These are phyloP conservation scores for Axis porcinus DNA, from an alignment of 2,113 vertebrate genomes.

Conservation along the genomic window DNA sequence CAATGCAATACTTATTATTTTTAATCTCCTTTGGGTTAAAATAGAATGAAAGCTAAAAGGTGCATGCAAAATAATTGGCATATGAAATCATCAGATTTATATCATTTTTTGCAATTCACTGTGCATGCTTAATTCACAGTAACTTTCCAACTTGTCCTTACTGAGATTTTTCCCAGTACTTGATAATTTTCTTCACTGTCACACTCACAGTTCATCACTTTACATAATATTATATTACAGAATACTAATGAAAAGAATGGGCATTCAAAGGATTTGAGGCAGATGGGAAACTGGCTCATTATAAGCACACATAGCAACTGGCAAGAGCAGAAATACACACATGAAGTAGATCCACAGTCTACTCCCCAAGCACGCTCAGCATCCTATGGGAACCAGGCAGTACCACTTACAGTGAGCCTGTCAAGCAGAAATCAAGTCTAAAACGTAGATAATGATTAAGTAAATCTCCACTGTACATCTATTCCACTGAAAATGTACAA, in stretches of 20 bases:
- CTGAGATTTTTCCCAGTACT: conserved; percentile 5
- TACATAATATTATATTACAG: not conserved
- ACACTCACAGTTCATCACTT: not conserved
- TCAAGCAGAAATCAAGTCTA: not conserved
- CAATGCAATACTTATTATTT: not conserved
- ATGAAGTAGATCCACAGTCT: not conserved
- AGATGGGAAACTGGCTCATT: not conserved
- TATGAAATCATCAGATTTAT: not conserved
- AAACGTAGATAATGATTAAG: not conserved
- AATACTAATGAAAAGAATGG: conserved; percentile 4
- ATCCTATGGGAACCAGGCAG: not conserved
- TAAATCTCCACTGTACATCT: not conserved
- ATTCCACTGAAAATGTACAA: not conserved
- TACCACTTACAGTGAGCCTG: not conserved
- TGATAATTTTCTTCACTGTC: not conserved
- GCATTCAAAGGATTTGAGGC: not conserved
- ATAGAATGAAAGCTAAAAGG: not conserved
- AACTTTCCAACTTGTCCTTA: not conserved
- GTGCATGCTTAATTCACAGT: not conserved
- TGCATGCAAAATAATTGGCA: not conserved
- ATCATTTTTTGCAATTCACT: not conserved
- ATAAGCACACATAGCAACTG: not conserved
- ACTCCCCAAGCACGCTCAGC: not conserved
- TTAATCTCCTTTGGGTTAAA: not conserved
- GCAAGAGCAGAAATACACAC: not conserved